Percentiles rank a stretch among this genome's conserved stretches.
These are phyloP conservation scores for Alligator mississippiensis DNA, from an alignment of 2,113 vertebrate genomes.

Conservation along the genomic window DNA sequence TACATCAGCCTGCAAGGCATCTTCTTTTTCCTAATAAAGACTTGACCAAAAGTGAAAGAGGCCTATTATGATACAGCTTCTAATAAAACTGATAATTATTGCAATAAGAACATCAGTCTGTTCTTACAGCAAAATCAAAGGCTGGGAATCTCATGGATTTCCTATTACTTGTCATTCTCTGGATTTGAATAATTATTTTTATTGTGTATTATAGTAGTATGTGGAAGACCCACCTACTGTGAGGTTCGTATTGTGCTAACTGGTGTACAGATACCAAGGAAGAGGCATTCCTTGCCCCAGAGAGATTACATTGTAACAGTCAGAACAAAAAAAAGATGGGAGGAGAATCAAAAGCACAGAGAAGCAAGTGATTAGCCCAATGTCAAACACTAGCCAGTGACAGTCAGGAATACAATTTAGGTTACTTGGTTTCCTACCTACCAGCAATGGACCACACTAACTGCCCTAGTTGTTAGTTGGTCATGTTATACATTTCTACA, in stretches of 20 bases:
- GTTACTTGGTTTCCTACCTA: neutral
- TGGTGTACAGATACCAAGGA: neutral
- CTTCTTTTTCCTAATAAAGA: neutral
- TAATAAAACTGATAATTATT: neutral
- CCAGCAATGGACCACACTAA: rapidly evolving
- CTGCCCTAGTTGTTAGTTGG: neutral
- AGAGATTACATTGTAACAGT: neutral
- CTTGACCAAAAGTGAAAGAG: neutral
- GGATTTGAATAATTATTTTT: neutral
- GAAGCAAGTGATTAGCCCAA: neutral
- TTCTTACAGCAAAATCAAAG: neutral
- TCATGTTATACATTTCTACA: neutral
- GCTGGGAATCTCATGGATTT: neutral
- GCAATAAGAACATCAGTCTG: neutral
- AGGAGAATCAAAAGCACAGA: neutral
- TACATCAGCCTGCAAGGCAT: rapidly evolving
- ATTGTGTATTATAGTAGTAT: neutral
- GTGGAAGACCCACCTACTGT: neutral
- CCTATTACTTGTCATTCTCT: neutral
- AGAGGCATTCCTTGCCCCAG: neutral
- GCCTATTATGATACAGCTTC: neutral
- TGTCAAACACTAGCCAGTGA: neutral
- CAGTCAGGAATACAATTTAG: neutral
- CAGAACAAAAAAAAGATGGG: neutral
- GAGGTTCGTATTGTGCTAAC: neutral